Evolutionary conservation across 2,888 invertebrate species (phyloP).

Genomic region (Labia minor): DNA sequence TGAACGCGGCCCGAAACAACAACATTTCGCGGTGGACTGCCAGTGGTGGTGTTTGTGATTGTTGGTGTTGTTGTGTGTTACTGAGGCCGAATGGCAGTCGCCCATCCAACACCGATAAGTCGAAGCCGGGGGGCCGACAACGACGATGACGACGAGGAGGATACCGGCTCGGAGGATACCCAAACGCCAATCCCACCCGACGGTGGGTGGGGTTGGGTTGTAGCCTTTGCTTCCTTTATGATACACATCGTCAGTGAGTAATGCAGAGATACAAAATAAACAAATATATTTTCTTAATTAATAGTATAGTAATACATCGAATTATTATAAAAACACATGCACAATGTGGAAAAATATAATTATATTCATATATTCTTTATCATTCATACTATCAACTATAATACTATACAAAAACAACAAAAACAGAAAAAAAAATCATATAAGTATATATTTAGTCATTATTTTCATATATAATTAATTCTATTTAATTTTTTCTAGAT

Average conservation of each 20-base stretch:
- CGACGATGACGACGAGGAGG: constrained; percentile 19
- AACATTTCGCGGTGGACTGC: neutral
- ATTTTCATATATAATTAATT: too few species aligned
- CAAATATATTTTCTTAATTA: neutral
- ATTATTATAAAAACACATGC: too few species aligned
- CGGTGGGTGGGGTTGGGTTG: constrained; percentile 92
- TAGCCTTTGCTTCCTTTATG: constrained; percentile 90
- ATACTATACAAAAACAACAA: too few species aligned
- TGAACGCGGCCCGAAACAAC: neutral
- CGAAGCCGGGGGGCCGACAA: constrained; percentile 16
- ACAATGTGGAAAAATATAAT: too few species aligned
- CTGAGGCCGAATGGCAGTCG: constrained; percentile 19
- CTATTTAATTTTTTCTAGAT: too few species aligned
- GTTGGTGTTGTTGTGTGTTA: neutral
- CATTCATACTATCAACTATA: too few species aligned
- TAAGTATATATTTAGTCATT: too few species aligned
- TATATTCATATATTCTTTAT: too few species aligned
- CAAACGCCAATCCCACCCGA: constrained; percentile 54
- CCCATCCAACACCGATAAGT: constrained; percentile 22
- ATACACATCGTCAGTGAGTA: constrained; percentile 87
- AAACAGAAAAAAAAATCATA: too few species aligned
- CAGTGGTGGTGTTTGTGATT: neutral
- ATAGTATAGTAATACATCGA: neutral
- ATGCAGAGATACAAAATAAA: neutral
- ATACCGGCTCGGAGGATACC: neutral